These are phyloP conservation scores for Clamator glandarius DNA, from an alignment of 2,797 vertebrate genomes.

Conservation along the genomic window DNA sequence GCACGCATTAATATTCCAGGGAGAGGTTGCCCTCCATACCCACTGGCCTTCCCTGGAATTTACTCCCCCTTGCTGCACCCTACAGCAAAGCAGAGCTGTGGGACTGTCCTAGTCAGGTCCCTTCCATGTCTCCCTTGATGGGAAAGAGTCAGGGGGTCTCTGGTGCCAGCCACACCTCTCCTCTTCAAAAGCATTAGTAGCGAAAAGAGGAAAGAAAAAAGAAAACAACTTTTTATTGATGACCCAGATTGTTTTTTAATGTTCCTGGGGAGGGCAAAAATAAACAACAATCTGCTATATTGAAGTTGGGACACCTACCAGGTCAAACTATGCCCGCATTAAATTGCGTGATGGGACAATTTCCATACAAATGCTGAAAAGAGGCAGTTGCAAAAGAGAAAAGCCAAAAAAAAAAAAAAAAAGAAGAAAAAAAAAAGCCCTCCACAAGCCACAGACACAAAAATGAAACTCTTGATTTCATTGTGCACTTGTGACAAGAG, in stretches of 20 bases:
- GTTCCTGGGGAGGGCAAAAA: conserved; percentile 13
- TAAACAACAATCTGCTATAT: conserved; percentile 4
- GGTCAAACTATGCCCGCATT: not conserved
- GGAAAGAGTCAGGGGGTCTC: not conserved
- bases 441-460: conserved; percentile 32
- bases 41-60: not conserved
- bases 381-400: conserved; percentile 17
- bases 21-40: not conserved
- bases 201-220: not conserved
- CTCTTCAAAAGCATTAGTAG: not conserved
- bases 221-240: not conserved
- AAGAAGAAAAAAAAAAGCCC: not conserved
- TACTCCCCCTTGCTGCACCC: not conserved
- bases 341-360: conserved; percentile 70
- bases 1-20: not conserved
- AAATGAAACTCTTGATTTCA: conserved; percentile 90
- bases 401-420: not conserved
- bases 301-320: not conserved
- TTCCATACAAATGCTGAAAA: conserved; percentile 85
- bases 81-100: not conserved
- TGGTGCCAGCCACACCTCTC: conserved; percentile 8
- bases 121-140: not conserved
- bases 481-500: conserved; percentile 81
- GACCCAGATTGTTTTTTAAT: not conserved
- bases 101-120: not conserved